Evolutionary conservation across 2,113 vertebrate genomes (phyloP).

Genomic region (Micromys minutus): DNA sequence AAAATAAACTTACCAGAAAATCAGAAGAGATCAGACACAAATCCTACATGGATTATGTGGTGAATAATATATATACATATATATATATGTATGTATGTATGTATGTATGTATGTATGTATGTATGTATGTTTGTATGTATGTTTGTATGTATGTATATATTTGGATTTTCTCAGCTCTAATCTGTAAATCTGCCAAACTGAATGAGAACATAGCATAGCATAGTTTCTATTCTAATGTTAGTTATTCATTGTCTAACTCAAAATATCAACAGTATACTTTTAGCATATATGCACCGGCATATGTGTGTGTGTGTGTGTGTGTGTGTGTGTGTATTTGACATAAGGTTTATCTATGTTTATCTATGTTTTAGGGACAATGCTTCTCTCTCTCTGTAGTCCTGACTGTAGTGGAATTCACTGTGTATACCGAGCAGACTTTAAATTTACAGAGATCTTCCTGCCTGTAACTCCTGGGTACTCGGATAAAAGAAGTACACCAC

Average conservation of each 20-base stretch:
- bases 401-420: not conserved
- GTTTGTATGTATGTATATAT: not conserved
- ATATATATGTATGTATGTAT: too few relatives aligned
- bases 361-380: not conserved
- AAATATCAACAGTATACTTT: not conserved
- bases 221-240: not conserved
- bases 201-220: not conserved
- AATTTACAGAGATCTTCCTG: not conserved
- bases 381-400: not conserved
- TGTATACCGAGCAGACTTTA: too few relatives aligned
- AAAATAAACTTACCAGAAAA: not conserved
- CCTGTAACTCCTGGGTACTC: not conserved
- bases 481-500: not conserved
- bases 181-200: not conserved
- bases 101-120: too few relatives aligned
- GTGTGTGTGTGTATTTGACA: not conserved
- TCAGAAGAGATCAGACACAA: not conserved
- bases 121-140: not conserved
- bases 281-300: not conserved
- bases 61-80: not conserved
- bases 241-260: not conserved
- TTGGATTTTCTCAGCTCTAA: not conserved
- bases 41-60: not conserved
- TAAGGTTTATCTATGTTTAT: not conserved
- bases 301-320: not conserved